Percentiles rank a stretch among this genome's conserved stretches.
phyloP scores from a whole-genome alignment of 2,888 invertebrate species.

The Lobophora halterata region DNA sequence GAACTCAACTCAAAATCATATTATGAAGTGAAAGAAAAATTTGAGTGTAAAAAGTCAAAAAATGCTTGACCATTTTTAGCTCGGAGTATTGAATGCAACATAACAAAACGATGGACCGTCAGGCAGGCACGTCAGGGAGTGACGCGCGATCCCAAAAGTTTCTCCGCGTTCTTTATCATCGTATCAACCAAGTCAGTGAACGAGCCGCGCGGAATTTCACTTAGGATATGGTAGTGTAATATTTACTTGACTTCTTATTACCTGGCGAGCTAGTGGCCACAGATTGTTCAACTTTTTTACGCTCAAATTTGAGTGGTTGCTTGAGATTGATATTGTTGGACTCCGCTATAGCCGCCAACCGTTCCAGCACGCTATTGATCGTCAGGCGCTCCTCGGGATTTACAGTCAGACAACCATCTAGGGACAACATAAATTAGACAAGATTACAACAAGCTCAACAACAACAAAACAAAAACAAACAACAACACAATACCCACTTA shows the following conservation, averaged over 20 bases:
- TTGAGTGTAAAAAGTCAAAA: constrained; percentile 82
- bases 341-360: constrained; percentile 93
- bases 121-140: constrained; percentile 44
- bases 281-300: constrained; percentile 83
- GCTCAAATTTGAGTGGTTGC: constrained; percentile 86
- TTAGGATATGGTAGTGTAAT: constrained; percentile 82
- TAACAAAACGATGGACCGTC: constrained; percentile 67
- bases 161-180: constrained; percentile 34
- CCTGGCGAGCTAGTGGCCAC: constrained; percentile 83
- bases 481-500: constrained; percentile 82
- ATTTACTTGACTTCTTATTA: constrained; percentile 82
- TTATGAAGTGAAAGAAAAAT: constrained; percentile 58
- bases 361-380: constrained; percentile 90
- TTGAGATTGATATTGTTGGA: constrained; percentile 90
- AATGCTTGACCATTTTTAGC: constrained; percentile 81
- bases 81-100: constrained; percentile 74
- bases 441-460: not conserved
- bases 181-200: constrained; percentile 34
- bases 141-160: constrained; percentile 45
- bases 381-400: constrained; percentile 91
- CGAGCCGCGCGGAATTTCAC: constrained; percentile 49
- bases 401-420: constrained; percentile 88
- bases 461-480: no score
- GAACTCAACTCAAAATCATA: constrained; percentile 62
- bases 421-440: constrained; percentile 42